Percentiles rank a stretch among this genome's conserved stretches.
phyloP scores from a whole-genome alignment of 2,888 invertebrate genomes.

The Ptychoptera albimana region DNA sequence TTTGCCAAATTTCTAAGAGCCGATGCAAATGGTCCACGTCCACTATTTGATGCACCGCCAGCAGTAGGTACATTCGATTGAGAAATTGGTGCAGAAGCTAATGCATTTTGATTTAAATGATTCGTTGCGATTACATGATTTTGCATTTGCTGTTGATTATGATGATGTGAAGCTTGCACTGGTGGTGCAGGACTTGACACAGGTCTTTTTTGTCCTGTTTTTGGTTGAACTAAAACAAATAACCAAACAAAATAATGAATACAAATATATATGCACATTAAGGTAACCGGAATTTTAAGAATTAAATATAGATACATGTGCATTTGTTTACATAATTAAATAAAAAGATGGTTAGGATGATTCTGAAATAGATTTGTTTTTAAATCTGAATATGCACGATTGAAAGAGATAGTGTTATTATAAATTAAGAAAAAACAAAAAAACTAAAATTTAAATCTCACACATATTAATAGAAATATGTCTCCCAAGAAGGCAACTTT shows the following conservation, averaged over 20 bases:
- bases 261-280: neutral
- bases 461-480: no score
- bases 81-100: conserved; percentile 6
- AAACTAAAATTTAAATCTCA: no score
- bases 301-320: neutral
- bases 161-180: conserved; percentile 26
- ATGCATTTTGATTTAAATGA: conserved; percentile 15
- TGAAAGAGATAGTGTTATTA: no score
- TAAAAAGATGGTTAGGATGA: no score
- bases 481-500: no score
- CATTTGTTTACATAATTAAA: no score
- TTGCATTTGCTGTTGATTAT: conserved; percentile 17
- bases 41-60: conserved; percentile 26
- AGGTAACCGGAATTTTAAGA: neutral
- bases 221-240: conserved; percentile 26
- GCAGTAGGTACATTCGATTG: neutral
- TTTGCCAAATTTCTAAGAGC: conserved; percentile 82
- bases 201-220: conserved; percentile 28
- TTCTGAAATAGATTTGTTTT: no score
- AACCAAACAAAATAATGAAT: neutral
- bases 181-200: conserved; percentile 29
- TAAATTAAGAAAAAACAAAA: no score
- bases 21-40: conserved; percentile 69
- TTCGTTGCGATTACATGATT: conserved; percentile 20
- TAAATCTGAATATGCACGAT: no score